These are phyloP conservation scores for Brevipalpus yothersi DNA, from an alignment of 1,140 invertebrate species.

Conservation along the genomic window DNA sequence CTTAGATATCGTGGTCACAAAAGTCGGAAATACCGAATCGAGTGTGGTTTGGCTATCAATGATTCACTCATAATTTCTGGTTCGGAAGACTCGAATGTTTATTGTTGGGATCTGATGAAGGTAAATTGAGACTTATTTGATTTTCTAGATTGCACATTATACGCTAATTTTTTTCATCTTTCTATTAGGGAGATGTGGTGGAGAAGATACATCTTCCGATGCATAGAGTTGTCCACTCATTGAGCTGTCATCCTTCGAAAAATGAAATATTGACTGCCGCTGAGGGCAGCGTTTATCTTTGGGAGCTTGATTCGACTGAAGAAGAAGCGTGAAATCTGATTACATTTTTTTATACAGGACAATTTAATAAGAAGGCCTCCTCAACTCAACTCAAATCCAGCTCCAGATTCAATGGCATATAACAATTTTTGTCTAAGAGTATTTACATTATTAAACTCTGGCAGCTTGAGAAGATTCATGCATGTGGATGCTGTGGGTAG, in stretches of 20 bases:
- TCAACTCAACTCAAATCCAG: slow-evolving; percentile 85
- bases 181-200: slow-evolving; percentile 27
- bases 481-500: slow-evolving; percentile 87
- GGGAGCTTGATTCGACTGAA: slow-evolving; percentile 13
- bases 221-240: slow-evolving; percentile 21
- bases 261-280: slow-evolving; percentile 23
- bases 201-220: slow-evolving; percentile 20
- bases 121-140: neutral
- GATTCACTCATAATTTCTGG: slow-evolving; percentile 66
- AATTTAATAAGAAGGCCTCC: too few species aligned
- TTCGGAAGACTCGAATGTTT: slow-evolving; percentile 55
- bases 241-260: slow-evolving; percentile 25
- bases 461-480: slow-evolving; percentile 88
- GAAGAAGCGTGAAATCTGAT: neutral
- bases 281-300: slow-evolving; percentile 24
- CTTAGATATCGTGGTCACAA: slow-evolving; percentile 34
- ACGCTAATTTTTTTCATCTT: neutral
- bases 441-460: slow-evolving; percentile 54
- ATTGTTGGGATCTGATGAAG: slow-evolving; percentile 43
- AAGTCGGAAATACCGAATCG: slow-evolving; percentile 51
- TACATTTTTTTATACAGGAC: too few species aligned
- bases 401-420: slow-evolving; percentile 77
- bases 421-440: slow-evolving; percentile 56
- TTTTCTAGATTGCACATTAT: neutral
- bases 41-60: slow-evolving; percentile 51